Evolutionary conservation across 2,797 vertebrate species (phyloP).

Genomic region (Alcedo quadribrachys): DNA sequence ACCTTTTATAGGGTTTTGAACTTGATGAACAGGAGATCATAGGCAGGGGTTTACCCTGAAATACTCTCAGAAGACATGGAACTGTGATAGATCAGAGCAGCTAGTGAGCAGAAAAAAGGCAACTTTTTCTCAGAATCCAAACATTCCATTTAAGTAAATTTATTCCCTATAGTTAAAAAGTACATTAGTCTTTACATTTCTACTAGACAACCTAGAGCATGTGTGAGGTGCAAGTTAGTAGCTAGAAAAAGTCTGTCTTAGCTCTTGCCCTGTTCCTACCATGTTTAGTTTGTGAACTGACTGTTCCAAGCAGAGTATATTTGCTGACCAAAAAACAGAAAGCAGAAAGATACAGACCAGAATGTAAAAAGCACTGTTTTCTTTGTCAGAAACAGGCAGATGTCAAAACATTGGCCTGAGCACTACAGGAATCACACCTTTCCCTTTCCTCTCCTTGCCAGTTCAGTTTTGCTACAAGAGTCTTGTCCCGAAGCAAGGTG

Average conservation of each 20-base stretch:
- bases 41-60: background rate
- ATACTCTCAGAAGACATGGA: background rate
- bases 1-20: background rate
- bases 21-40: background rate
- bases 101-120: background rate
- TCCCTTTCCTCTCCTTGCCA: background rate
- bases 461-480: background rate
- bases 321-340: background rate
- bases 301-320: background rate
- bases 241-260: background rate
- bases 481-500: background rate
- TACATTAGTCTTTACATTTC: background rate
- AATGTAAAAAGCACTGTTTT: background rate
- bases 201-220: background rate
- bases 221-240: background rate
- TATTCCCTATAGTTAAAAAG: background rate
- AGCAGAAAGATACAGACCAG: rapidly evolving
- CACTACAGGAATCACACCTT: background rate
- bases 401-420: background rate
- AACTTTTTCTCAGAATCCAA: background rate
- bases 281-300: background rate
- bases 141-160: background rate
- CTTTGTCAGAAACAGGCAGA: background rate
- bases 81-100: background rate
- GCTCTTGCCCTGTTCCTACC: background rate